phyloP scores from a whole-genome alignment of 2,797 vertebrate species.

The Squalus acanthias region DNA sequence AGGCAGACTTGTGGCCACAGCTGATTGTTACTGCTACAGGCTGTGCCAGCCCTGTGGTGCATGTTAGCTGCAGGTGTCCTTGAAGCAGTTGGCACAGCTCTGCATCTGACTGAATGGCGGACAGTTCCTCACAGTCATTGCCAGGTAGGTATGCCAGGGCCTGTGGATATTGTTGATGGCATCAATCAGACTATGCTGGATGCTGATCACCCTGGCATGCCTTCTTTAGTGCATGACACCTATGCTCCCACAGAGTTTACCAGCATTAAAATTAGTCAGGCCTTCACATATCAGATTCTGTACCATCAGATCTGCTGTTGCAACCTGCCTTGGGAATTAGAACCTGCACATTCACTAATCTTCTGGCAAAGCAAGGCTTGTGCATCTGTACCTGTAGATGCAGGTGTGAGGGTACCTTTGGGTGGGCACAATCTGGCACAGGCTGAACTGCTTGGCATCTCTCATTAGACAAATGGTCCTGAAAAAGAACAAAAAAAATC shows the following conservation, averaged over 20 bases:
- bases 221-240: neutral
- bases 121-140: neutral
- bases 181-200: neutral
- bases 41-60: neutral
- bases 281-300: neutral
- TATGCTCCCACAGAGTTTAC: too few relatives aligned
- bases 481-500: neutral
- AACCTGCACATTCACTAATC: too few relatives aligned
- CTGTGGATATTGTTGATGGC: neutral
- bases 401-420: neutral
- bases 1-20: neutral
- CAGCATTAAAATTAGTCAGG: neutral
- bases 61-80: neutral
- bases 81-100: neutral
- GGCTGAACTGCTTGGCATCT: neutral
- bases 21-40: neutral
- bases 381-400: neutral
- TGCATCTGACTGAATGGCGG: neutral
- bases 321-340: too few relatives aligned
- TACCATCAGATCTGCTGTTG: neutral
- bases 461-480: neutral
- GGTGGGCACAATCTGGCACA: neutral
- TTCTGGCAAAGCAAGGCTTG: neutral
- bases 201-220: neutral
- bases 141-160: neutral